Conservation (phyloP, 2,888 invertebrate species). For the Cepaea hortensis region DNA sequence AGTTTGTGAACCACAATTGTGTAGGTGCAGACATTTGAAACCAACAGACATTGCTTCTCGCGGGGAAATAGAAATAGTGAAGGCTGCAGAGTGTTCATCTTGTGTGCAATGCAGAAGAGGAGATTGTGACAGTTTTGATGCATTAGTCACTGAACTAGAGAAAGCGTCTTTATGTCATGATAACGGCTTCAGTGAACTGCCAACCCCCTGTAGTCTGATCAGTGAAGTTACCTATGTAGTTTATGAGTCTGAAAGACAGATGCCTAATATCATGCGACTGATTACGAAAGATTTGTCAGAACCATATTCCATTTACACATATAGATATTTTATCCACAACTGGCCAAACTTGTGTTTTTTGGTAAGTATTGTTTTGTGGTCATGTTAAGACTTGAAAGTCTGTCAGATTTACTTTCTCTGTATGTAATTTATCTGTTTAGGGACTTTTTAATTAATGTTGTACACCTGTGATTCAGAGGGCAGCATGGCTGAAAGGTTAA, state of each 20-base stretch:
- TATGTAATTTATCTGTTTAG: too few species aligned
- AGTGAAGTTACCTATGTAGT: conserved; percentile 74
- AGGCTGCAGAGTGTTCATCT: background rate
- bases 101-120: background rate
- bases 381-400: too few species aligned
- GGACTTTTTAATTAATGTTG: too few species aligned
- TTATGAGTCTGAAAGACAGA: conserved; percentile 96
- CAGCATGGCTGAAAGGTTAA: too few species aligned
- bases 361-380: conserved; percentile 78
- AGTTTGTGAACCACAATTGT: background rate
- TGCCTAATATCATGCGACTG: conserved; percentile 98
- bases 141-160: conserved; percentile 16
- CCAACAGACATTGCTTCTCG: conserved; percentile 2
- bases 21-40: background rate
- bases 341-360: conserved; percentile 99
- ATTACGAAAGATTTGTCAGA: conserved; percentile 99
- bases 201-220: background rate
- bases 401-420: too few species aligned
- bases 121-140: background rate
- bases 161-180: background rate
- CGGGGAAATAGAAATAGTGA: background rate
- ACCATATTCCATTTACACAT: conserved; percentile 99
- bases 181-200: background rate
- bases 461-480: too few species aligned
- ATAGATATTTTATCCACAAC: conserved; percentile 99